phyloP scores from a whole-genome alignment of 37 sponge, comb jelly and placozoan species.

The Amphimedon queenslandica region DNA sequence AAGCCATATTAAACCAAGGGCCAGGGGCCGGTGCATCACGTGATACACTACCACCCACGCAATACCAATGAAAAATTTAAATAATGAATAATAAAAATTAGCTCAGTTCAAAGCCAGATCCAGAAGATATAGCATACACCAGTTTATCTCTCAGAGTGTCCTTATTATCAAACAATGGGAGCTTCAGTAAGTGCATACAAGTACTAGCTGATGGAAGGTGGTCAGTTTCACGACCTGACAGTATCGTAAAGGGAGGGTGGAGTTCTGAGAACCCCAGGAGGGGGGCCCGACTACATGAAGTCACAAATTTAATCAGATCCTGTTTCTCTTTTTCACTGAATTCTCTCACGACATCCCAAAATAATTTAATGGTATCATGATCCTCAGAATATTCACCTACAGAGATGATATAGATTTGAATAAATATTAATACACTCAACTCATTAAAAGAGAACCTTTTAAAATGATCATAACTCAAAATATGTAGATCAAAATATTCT shows the following conservation, averaged over 20 bases:
- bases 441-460: too few relatives aligned
- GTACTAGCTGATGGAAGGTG: conserved; percentile 94
- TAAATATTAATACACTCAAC: too few relatives aligned
- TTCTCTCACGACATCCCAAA: conserved; percentile 83
- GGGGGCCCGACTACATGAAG: conserved; percentile 94
- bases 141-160: conserved; percentile 69
- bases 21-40: too few relatives aligned
- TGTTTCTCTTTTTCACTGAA: conserved; percentile 75
- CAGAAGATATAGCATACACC: conserved; percentile 84
- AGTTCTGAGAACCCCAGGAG: conserved; percentile 95
- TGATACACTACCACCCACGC: too few relatives aligned
- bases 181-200: conserved; percentile 93
- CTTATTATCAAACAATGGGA: conserved; percentile 69
- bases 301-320: conserved; percentile 91
- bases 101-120: conserved; percentile 97
- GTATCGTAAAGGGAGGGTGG: conserved; percentile 80
- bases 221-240: conserved; percentile 50
- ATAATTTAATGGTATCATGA: conserved; percentile 67
- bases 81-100: too few relatives aligned
- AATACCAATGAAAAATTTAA: too few relatives aligned
- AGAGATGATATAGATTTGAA: too few relatives aligned
- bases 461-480: too few relatives aligned
- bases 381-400: conserved; percentile 71
- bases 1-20: too few relatives aligned
- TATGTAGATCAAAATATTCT: too few relatives aligned